A percentile compares a stretch with the other conserved stretches of the same genome.
phyloP scores from a whole-genome alignment of 2,888 invertebrate species.

The Odontocolon sp. region DNA sequence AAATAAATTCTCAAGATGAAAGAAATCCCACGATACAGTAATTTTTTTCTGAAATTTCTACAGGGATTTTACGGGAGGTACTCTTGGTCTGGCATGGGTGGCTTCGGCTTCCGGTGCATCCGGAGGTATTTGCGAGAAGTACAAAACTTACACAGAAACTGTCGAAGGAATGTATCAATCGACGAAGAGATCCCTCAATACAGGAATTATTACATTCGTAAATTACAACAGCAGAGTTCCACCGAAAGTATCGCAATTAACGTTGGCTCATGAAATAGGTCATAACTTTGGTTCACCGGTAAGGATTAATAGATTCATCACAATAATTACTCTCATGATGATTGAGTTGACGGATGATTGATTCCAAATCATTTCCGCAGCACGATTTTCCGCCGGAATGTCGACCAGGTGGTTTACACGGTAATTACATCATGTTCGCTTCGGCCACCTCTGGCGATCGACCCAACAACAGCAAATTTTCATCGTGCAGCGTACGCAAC shows the following conservation, averaged over 20 bases:
- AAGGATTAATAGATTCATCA: slow-evolving; percentile 74
- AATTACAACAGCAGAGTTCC: slow-evolving; percentile 99
- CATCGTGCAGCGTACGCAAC: slow-evolving; percentile 95
- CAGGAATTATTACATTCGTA: slow-evolving; percentile 99
- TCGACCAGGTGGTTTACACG: slow-evolving; percentile 93
- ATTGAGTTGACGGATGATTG: not conserved
- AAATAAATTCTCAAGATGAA: not conserved
- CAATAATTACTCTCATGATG: not conserved
- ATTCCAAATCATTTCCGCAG: slow-evolving; percentile 83
- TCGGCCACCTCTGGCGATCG: slow-evolving; percentile 99
- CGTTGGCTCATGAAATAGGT: slow-evolving; percentile 98
- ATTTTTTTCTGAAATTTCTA: slow-evolving; percentile 8
- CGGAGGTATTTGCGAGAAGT: slow-evolving; percentile 99
- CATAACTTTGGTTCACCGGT: slow-evolving; percentile 99
- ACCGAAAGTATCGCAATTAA: slow-evolving; percentile 98
- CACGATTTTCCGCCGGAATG: slow-evolving; percentile 97
- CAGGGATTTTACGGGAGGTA: slow-evolving; percentile 98
- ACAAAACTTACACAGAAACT: slow-evolving; percentile 98
- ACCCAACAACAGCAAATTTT: slow-evolving; percentile 98
- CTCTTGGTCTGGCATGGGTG: slow-evolving; percentile 99
- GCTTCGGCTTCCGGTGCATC: slow-evolving; percentile 98
- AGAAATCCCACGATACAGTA: not conserved
- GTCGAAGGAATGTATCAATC: slow-evolving; percentile 97
- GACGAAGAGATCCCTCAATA: slow-evolving; percentile 96
- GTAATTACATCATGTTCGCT: slow-evolving; percentile 99